Evolutionary conservation across 2,113 vertebrate genomes (phyloP).

Genomic region (Ammodytes dubius): DNA sequence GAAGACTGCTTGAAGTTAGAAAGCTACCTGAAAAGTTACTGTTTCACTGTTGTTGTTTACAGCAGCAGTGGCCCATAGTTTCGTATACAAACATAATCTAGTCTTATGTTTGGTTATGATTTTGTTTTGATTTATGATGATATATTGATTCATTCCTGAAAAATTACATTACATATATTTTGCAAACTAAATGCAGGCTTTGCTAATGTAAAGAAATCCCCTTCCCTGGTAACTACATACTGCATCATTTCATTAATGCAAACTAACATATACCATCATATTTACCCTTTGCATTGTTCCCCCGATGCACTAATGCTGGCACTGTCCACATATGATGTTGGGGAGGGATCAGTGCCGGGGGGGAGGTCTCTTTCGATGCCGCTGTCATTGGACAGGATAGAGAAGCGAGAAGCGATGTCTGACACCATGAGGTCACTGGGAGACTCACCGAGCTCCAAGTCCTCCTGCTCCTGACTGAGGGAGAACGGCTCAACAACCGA

Average conservation of each 20-base stretch:
- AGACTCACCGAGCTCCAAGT: conserved; percentile 86
- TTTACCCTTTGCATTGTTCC: conserved; percentile 70
- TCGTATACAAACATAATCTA: too few relatives aligned
- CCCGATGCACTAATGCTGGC: conserved; percentile 21
- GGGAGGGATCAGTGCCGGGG: conserved; percentile 50
- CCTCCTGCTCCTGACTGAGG: conserved; percentile 81
- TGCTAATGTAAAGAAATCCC: too few relatives aligned
- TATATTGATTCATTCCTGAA: too few relatives aligned
- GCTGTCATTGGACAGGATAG: conserved; percentile 92
- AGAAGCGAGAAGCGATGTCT: conserved; percentile 86
- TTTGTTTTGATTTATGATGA: too few relatives aligned
- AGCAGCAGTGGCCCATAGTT: too few relatives aligned
- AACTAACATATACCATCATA: neutral
- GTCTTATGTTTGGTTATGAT: too few relatives aligned
- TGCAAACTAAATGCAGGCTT: too few relatives aligned
- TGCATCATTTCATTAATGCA: neutral
- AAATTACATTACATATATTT: too few relatives aligned
- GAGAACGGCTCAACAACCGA: conserved; percentile 77
- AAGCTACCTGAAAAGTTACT: too few relatives aligned
- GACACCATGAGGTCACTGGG: conserved; percentile 67
- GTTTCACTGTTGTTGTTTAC: too few relatives aligned
- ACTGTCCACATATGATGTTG: conserved; percentile 35
- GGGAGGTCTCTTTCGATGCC: conserved; percentile 93
- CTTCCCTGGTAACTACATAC: too few relatives aligned
- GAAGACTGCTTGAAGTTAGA: too few relatives aligned